Percentiles rank a stretch among this genome's conserved stretches.
These are phyloP conservation scores for Hyla sarda DNA, from an alignment of 2,113 vertebrate species.

Conservation along the genomic window DNA sequence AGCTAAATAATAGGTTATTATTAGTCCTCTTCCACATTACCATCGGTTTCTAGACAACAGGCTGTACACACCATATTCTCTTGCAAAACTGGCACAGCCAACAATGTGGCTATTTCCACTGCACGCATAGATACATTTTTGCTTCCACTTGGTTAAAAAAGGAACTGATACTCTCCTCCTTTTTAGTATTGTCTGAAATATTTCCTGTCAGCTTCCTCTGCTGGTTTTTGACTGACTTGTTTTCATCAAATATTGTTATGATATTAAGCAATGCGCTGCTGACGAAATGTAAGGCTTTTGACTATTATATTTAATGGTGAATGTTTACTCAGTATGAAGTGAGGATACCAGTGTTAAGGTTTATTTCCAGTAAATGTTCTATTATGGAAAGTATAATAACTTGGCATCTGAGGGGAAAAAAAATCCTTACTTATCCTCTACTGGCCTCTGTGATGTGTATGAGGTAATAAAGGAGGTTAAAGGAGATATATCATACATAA, in stretches of 20 bases:
- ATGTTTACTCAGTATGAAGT: too few species aligned
- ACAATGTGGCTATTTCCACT: background rate
- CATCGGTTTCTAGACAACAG: background rate
- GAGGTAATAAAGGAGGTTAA: too few species aligned
- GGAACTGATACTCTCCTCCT: slow-evolving; percentile 20
- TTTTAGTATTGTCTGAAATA: slow-evolving; percentile 38
- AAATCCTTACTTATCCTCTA: too few species aligned
- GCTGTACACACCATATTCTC: background rate
- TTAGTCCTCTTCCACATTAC: background rate
- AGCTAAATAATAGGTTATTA: background rate
- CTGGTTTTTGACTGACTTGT: background rate
- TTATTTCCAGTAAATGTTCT: too few species aligned
- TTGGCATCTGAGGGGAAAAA: too few species aligned
- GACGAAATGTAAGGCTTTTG: too few species aligned
- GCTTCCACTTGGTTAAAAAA: background rate
- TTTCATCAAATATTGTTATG: background rate
- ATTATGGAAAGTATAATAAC: too few species aligned
- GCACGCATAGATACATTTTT: background rate
- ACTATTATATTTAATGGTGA: too few species aligned
- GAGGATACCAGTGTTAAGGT: too few species aligned
- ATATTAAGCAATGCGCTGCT: background rate
- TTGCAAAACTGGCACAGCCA: background rate
- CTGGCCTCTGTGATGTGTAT: too few species aligned
- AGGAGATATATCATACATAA: too few species aligned
- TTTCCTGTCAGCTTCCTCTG: slow-evolving; percentile 25